Evolutionary conservation across 2,113 vertebrate species (phyloP), one percentile per base, ranked within the genome.

Genomic region (Desmodus rotundus): DNA sequence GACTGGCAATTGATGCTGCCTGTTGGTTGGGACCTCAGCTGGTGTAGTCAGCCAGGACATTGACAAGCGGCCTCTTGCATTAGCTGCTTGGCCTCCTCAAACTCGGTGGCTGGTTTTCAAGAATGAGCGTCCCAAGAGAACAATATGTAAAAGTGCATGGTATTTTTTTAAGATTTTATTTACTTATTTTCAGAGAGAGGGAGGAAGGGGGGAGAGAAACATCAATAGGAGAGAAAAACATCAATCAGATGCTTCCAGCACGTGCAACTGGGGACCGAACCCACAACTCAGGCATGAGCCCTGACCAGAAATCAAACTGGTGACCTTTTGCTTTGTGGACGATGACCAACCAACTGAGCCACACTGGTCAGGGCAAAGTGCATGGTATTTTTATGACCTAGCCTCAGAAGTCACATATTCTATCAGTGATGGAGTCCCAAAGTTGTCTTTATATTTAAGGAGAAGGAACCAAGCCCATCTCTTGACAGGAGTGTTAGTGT

Each of bases 81-180:
- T 74, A 80, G 73, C 82, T 95, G 24, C n/a, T 73, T 88, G 77
- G 87, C 68, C 89, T 94, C 36, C 81, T 65, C 43, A 80, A 78
- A n/a, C 28, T 81, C 67, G 19, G 31, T 87, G 36, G 61, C 47
- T 89, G 47, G 14, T 88, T 96, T 94, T 77, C 72, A 90, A 94
- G 77, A 93, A 87, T 65, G 13, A 94, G 76, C 26, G 78, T 92
- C 36, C 33, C 47, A 87, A 58, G 67, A 61, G 38, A 89, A 67
- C n/a, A 85, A 83, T 78, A 33, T 4, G 5, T 89, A 54, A 86
- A 95, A 91, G 38, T 72, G 3, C 43, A 10, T 47, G 50, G 4
- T 47, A 73, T 95, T 93, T 93, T 87, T 80, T 31, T 3, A 61
- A 61, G 26, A 63, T 61, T 61, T 31, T 63, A 31, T 63, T 63